phyloP scores from a whole-genome alignment of 2,888 invertebrate genomes.

The Eristalis intricaria region DNA sequence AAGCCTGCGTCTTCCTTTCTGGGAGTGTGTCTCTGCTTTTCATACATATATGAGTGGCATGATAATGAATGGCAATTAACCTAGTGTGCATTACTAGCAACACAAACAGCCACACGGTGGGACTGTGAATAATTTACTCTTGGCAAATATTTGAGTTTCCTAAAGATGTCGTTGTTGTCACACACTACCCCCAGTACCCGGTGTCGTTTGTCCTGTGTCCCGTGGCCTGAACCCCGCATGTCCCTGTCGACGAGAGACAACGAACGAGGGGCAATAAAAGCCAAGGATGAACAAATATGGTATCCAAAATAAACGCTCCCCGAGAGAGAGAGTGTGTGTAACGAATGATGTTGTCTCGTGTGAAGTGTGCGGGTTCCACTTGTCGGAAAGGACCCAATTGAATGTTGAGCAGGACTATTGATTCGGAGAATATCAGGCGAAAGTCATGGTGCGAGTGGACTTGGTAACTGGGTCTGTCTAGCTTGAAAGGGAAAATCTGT shows the following conservation, averaged over 20 bases:
- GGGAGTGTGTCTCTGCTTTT: slow-evolving; percentile 18
- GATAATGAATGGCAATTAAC: slow-evolving; percentile 38
- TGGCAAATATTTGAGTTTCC: slow-evolving; percentile 37
- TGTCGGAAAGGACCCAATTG: slow-evolving; percentile 28
- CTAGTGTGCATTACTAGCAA: slow-evolving; percentile 5
- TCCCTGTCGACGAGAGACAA: neutral
- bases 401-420: slow-evolving; percentile 13
- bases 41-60: neutral
- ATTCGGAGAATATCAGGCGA: neutral
- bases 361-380: slow-evolving; percentile 9
- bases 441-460: neutral
- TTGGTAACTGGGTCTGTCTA: neutral
- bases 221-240: neutral
- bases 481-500: neutral
- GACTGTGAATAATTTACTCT: slow-evolving; percentile 29
- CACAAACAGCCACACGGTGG: neutral
- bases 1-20: slow-evolving; percentile 7
- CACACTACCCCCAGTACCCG: neutral
- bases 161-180: slow-evolving; percentile 27
- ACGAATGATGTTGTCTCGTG: slow-evolving; percentile 15
- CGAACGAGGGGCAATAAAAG: neutral
- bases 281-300: slow-evolving; percentile 10
- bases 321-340: neutral
- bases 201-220: neutral
- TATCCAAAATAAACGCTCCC: slow-evolving; percentile 22